phyloP scores from a whole-genome alignment of 2,888 invertebrate genomes.

The Herminia tarsipennalis region DNA sequence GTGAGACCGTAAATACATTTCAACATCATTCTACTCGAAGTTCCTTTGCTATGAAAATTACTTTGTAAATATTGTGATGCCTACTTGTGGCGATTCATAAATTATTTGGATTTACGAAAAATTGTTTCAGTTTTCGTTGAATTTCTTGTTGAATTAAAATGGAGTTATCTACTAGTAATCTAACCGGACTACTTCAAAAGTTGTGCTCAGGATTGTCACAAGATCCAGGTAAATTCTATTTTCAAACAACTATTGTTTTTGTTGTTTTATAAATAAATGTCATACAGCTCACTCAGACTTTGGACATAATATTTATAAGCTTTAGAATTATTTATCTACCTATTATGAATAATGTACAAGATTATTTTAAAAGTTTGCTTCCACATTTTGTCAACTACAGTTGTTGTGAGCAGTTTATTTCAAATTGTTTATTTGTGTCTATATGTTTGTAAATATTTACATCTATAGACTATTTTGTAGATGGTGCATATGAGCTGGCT shows the following conservation, averaged over 20 bases:
- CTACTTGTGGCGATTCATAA: background rate
- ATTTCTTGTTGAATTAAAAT: slow-evolving; percentile 40
- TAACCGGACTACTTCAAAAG: slow-evolving; percentile 71
- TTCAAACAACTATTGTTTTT: slow-evolving; percentile 46
- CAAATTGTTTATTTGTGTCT: background rate
- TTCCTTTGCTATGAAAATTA: slow-evolving; percentile 1
- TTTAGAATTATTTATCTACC: slow-evolving; percentile 13
- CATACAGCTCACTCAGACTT: background rate
- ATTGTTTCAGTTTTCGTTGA: slow-evolving; percentile 6
- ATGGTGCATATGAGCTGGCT: slow-evolving; percentile 79
- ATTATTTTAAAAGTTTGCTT: slow-evolving; percentile 54
- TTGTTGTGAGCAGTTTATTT: slow-evolving; percentile 6
- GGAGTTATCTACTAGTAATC: slow-evolving; percentile 61
- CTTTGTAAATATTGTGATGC: slow-evolving; percentile 33
- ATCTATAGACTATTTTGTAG: too few species aligned
- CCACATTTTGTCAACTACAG: slow-evolving; percentile 26
- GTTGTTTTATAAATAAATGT: background rate
- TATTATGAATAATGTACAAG: slow-evolving; percentile 62
- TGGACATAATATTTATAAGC: slow-evolving; percentile 1
- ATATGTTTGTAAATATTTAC: slow-evolving; percentile 8
- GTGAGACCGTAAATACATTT: background rate
- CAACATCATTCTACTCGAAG: background rate
- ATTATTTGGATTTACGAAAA: too few species aligned
- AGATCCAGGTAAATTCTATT: slow-evolving; percentile 72
- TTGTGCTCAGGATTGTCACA: slow-evolving; percentile 72